Evolutionary conservation across 2,888 invertebrate genomes (phyloP), one percentile per base, ranked within the genome.

Genomic region (Nematopogon swammerdamellus): DNA sequence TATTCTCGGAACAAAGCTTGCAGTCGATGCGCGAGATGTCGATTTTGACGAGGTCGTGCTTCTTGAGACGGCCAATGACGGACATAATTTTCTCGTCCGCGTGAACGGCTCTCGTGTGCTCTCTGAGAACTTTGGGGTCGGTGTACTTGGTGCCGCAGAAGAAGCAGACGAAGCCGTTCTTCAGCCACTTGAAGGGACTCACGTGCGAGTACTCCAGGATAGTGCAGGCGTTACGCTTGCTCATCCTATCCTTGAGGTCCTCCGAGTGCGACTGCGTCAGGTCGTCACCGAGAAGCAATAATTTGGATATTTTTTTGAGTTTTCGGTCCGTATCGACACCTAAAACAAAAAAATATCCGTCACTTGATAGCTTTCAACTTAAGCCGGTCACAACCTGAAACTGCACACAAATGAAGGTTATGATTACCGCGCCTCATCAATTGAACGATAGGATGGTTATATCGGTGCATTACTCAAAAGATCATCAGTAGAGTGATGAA

Each of bases 11-110:
- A 49, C 74, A 73, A 50, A 69, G 49, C 14, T 45, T 59, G 46
- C 73, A 73, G 3, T 56, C 44, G 10, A 72, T 56, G 51, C 67
- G 60, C 6, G 67, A 63, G 6, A 73, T 63, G 51, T 74, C 73
- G 10, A 74, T 59, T 54, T 56, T 58, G 10, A 56, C 48, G 1
- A 50, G 52, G 11, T 52, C 52, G 18, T 51, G 44, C n/a, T 44
- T 49, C 30, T 47, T 49, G 6, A 45, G 5, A 18, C 25, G 48
- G n/a, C 47, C 45, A 44, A 51, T 49, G 10, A 50, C 5, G 18
- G 19, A 2, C 46, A 48, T 42, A 19, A 44, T 20, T 44, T 44
- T 17, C 5, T 14, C 44, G 10, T 48, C n/a, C 11, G 19, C 14
- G 16, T 46, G 46, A 14, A 19, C 6, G 2, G 18, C 19, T 3